These are phyloP conservation scores for Cryptotermes secundus DNA, from an alignment of 1,140 invertebrate species.

Conservation along the genomic window DNA sequence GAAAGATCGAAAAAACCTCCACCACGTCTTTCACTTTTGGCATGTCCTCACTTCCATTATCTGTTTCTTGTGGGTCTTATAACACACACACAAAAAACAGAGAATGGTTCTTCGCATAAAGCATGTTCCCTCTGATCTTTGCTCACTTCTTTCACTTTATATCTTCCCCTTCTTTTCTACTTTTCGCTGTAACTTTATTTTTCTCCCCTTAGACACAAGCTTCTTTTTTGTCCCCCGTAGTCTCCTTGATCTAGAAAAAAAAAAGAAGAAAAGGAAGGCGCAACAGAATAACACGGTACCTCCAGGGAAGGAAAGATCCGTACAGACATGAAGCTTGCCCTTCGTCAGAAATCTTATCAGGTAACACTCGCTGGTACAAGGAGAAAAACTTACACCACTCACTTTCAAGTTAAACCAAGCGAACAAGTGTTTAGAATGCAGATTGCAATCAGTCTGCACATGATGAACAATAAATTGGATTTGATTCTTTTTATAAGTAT, in stretches of 20 bases:
- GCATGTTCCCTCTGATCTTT: conserved; percentile 18
- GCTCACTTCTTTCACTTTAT: conserved; percentile 7
- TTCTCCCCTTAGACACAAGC: conserved; percentile 14
- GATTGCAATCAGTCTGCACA: conserved; percentile 7
- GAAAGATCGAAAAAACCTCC: neutral
- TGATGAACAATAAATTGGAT: conserved; percentile 13
- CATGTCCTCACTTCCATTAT: conserved; percentile 11
- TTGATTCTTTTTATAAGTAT: neutral
- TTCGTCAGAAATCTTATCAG: neutral
- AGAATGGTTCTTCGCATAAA: conserved; percentile 9
- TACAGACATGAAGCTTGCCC: neutral
- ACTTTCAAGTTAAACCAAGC: conserved; percentile 17
- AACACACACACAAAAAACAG: neutral
- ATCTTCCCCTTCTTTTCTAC: neutral
- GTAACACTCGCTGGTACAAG: neutral
- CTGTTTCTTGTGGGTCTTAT: conserved; percentile 12
- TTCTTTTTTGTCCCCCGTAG: neutral
- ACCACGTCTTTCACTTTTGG: conserved; percentile 4
- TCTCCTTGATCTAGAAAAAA: conserved; percentile 4
- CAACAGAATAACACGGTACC: neutral
- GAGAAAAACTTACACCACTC: neutral
- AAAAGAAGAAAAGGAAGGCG: no score
- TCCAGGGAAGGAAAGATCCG: neutral
- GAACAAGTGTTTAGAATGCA: conserved; percentile 19
- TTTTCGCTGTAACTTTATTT: conserved; percentile 14